Percentiles rank a stretch among this genome's conserved stretches.
Conservation (phyloP, 2,888 invertebrate genomes). For the Onthophagus sagittarius region DNA sequence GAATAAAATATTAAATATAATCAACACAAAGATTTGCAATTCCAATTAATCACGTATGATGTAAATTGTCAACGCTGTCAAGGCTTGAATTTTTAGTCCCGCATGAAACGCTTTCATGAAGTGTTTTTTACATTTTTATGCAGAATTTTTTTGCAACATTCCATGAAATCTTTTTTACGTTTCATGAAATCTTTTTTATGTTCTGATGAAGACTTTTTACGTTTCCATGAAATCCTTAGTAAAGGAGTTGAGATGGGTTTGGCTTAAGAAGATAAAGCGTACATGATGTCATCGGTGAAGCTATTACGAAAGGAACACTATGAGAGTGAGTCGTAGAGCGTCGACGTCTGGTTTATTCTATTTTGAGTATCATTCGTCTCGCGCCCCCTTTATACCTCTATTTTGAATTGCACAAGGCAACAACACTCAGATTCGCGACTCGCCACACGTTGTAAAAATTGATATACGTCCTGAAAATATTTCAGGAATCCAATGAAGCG, state of each 20-base stretch:
- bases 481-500: background rate
- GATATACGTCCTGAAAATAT: background rate
- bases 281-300: background rate
- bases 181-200: too few species aligned
- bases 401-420: background rate
- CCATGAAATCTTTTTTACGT: too few species aligned
- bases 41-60: background rate
- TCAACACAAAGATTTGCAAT: background rate
- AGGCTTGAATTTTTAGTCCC: too few species aligned
- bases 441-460: background rate
- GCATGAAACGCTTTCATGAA: too few species aligned
- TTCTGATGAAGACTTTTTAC: too few species aligned
- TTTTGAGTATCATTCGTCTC: background rate
- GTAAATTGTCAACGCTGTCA: too few species aligned
- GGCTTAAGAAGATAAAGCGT: background rate
- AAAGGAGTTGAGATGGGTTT: background rate
- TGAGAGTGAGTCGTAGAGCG: background rate
- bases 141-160: too few species aligned
- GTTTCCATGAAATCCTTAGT: too few species aligned
- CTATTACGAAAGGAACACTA: background rate
- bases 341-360: background rate
- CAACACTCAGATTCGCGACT: background rate
- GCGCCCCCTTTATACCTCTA: background rate
- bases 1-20: background rate
- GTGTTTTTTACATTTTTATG: too few species aligned